A percentile compares a stretch with the other conserved stretches of the same genome.
phyloP scores from a whole-genome alignment of 92 coral and sea anemone species.

The Zoanthus sansibaricus region DNA sequence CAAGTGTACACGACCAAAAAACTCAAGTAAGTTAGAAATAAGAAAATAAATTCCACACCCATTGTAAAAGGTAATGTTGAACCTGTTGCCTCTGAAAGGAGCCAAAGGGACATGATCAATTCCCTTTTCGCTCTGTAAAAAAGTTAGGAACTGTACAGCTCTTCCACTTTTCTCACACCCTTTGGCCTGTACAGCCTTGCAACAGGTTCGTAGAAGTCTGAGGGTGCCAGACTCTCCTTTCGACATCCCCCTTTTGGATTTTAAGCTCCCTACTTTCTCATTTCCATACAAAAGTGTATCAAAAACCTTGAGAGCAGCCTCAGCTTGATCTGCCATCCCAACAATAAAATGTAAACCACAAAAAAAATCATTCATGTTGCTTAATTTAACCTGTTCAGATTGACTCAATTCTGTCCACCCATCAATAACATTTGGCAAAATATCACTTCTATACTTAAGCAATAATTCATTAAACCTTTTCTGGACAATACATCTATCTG shows the following conservation, averaged over 20 bases:
- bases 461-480: conserved; percentile 51
- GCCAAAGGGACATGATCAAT: conserved; percentile 46
- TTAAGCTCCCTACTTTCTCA: neutral
- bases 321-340: conserved; percentile 49
- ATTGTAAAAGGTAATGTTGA: conserved; percentile 51
- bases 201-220: conserved; percentile 45
- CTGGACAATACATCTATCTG: conserved; percentile 56
- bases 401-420: conserved; percentile 39
- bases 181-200: conserved; percentile 52
- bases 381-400: conserved; percentile 23
- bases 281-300: conserved; percentile 39
- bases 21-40: conserved; percentile 33
- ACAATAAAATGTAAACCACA: conserved; percentile 41
- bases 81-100: conserved; percentile 46
- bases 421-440: conserved; percentile 48
- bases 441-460: conserved; percentile 28
- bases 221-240: conserved; percentile 50
- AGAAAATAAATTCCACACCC: conserved; percentile 39
- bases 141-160: conserved; percentile 44
- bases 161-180: conserved; percentile 54
- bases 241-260: neutral
- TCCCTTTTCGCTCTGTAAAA: conserved; percentile 24
- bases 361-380: conserved; percentile 49
- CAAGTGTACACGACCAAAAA: conserved; percentile 32
- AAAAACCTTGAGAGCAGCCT: conserved; percentile 54